These are phyloP conservation scores for Mugil cephalus DNA, from an alignment of 2,113 vertebrate species.

Conservation along the genomic window DNA sequence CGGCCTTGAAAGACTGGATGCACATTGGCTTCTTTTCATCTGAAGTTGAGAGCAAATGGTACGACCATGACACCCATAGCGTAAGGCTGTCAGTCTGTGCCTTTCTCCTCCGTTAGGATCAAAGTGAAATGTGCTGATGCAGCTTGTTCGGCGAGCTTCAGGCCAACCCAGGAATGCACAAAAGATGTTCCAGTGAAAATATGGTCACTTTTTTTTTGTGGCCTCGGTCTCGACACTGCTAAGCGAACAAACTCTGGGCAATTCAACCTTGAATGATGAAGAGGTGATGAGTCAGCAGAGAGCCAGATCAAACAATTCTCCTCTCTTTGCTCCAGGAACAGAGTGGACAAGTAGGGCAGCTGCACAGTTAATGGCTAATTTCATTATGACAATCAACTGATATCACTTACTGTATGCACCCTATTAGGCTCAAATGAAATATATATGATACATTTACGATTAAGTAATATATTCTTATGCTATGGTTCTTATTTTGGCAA, in stretches of 20 bases:
- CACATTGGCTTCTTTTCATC: not conserved
- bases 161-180: constrained; percentile 58
- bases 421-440: not conserved
- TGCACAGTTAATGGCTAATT: not conserved
- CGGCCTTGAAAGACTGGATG: not conserved
- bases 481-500: not conserved
- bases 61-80: constrained; percentile 6
- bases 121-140: constrained; percentile 77
- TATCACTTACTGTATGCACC: not conserved
- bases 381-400: not conserved
- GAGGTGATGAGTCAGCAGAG: constrained; percentile 71
- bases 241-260: constrained; percentile 44
- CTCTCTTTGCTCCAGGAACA: constrained; percentile 39
- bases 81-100: constrained; percentile 16
- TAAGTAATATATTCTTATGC: not conserved
- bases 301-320: constrained; percentile 56
- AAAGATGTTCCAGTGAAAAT: constrained; percentile 72
- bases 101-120: constrained; percentile 51
- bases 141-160: constrained; percentile 47
- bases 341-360: constrained; percentile 20
- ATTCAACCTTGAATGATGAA: constrained; percentile 69
- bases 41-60: not conserved
- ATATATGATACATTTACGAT: not conserved
- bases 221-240: constrained; percentile 37
- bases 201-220: constrained; percentile 39